A percentile compares a stretch with the other conserved stretches of the same genome.
Conservation (phyloP, 2,888 invertebrate species). For the Hoplodrina ambigua region DNA sequence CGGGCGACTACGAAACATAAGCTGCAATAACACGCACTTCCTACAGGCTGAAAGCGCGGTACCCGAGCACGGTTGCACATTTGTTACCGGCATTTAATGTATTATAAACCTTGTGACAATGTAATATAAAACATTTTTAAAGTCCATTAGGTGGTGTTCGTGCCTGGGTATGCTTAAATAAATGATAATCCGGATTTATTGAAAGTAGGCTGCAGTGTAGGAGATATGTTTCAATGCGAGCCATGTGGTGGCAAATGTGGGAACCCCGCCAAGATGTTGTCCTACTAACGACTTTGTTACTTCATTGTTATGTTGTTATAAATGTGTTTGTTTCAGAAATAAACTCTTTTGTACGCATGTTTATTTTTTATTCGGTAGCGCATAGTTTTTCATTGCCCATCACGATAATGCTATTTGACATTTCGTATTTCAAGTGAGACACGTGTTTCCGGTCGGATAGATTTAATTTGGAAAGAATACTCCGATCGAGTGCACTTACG, state of each 20-base stretch:
- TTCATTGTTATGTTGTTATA: slow-evolving; percentile 84
- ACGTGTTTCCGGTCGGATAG: slow-evolving; percentile 48
- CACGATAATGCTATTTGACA: slow-evolving; percentile 32
- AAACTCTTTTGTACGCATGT: slow-evolving; percentile 61
- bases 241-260: slow-evolving; percentile 89
- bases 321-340: slow-evolving; percentile 71
- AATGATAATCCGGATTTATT: slow-evolving; percentile 89
- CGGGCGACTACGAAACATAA: slow-evolving; percentile 88
- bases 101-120: slow-evolving; percentile 75
- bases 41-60: slow-evolving; percentile 79
- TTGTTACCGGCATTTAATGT: slow-evolving; percentile 67
- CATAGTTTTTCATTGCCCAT: slow-evolving; percentile 30
- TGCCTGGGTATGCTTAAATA: slow-evolving; percentile 77
- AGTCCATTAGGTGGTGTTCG: slow-evolving; percentile 62
- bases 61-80: slow-evolving; percentile 75
- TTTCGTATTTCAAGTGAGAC: slow-evolving; percentile 35
- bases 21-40: slow-evolving; percentile 90
- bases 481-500: slow-evolving; percentile 51
- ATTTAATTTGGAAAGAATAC: slow-evolving; percentile 51
- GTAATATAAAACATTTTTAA: slow-evolving; percentile 74
- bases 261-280: slow-evolving; percentile 89
- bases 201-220: slow-evolving; percentile 81
- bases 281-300: slow-evolving; percentile 87
- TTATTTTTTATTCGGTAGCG: slow-evolving; percentile 54
- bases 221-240: slow-evolving; percentile 84